Conservation (phyloP, 2,113 vertebrate species). For the Ailurus styani region DNA sequence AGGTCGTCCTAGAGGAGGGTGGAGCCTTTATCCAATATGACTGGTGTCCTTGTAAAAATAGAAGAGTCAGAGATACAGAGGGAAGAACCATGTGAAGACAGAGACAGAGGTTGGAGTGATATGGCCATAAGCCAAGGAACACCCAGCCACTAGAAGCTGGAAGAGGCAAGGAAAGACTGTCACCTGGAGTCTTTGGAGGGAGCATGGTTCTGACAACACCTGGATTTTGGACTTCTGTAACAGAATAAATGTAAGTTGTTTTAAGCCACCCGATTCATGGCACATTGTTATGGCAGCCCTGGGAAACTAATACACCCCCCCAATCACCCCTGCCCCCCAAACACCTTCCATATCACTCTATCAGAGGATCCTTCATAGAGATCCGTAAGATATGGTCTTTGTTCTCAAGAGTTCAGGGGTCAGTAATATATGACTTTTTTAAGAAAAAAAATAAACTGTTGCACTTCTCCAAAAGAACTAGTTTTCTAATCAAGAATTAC, state of each 20-base stretch:
- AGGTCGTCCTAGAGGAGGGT: background rate
- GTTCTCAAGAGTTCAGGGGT: background rate
- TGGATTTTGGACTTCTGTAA: background rate
- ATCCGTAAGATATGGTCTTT: background rate
- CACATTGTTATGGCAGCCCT: background rate
- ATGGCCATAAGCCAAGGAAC: background rate
- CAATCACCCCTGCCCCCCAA: background rate
- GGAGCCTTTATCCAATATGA: background rate
- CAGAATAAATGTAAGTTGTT: background rate
- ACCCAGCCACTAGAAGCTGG: background rate
- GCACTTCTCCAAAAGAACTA: background rate
- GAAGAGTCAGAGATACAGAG: background rate
- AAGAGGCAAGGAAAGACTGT: background rate
- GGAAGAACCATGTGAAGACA: background rate
- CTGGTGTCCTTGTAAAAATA: background rate
- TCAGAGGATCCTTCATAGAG: background rate
- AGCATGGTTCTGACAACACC: background rate
- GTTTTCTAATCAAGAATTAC: background rate
- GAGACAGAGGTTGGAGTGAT: background rate
- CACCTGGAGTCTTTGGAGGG: background rate
- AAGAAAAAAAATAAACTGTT: background rate
- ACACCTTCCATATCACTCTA: too few relatives aligned
- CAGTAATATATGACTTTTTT: background rate
- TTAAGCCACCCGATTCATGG: background rate
- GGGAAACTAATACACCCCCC: background rate